Evolutionary conservation across 2,113 vertebrate species (phyloP), one percentile per base, ranked within the genome.

Genomic region (Coptodon rendalli): DNA sequence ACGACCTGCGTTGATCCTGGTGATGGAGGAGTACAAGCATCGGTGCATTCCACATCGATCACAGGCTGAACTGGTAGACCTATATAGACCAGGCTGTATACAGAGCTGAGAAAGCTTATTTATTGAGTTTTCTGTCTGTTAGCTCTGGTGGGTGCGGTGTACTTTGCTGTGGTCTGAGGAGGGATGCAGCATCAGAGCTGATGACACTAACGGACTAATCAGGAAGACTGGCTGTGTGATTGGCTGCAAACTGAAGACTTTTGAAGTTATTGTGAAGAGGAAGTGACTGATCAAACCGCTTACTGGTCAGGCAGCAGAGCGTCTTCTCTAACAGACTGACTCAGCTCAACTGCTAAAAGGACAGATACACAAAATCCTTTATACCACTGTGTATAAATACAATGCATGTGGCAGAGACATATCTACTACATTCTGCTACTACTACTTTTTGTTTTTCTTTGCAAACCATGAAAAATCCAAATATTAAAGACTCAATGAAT

Each of bases 41-140:
- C 0, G 0, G n/a, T n/a, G n/a, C n/a, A n/a, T n/a, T 61, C 29
- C 57, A 19, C 57, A 61, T 61, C 16, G 2, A 61, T 61, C 57
- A 61, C 57, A 10, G 57, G 57, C 9, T 34, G 29, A 61, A 61
- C 57, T 0, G 57, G 57, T 61, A 17, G 8, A 31, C 27, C 57
- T 61, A 27, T 61, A 34, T 4, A 31, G 57, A 31, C 57, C 57
- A 31, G 57, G 57, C 27, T 59, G 27, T 59, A 59, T 2, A 34
- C 29, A 34, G 16, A 61, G 57, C 29, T 61, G 57, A 61, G 57
- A 34, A 61, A 61, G 5, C 16, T 19, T 61, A 6, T 61, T 34
- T 34, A 61, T 34, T 61, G 56, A 29, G 57, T 61, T 61, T 61
- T 61, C 57, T 61, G 29, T 61, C 57, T 61, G 5, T 61, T 61